These are phyloP conservation scores for Phrynocephalus forsythii DNA, from an alignment of 2,797 vertebrate genomes.

Conservation along the genomic window DNA sequence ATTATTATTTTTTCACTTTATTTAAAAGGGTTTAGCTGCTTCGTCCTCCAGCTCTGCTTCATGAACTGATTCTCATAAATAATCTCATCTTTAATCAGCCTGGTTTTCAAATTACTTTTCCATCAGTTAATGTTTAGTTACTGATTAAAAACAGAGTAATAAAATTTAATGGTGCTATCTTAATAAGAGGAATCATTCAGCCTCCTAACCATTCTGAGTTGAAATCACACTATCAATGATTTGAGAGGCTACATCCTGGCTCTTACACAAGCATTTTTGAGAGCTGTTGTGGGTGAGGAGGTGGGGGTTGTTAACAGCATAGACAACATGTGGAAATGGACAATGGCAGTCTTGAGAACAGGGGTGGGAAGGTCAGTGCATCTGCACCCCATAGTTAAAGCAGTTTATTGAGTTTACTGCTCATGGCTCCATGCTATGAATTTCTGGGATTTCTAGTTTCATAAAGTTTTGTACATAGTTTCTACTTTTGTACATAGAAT, in stretches of 20 bases:
- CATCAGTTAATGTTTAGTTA: slow-evolving; percentile 60
- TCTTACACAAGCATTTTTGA: not conserved
- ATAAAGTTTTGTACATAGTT: too few relatives aligned
- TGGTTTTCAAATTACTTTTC: slow-evolving; percentile 22
- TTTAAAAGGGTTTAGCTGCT: slow-evolving; percentile 30
- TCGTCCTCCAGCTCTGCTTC: slow-evolving; percentile 20
- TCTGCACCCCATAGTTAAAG: too few relatives aligned
- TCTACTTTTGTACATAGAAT: too few relatives aligned
- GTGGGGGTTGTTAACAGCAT: not conserved
- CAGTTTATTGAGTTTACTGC: too few relatives aligned
- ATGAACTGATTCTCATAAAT: slow-evolving; percentile 32
- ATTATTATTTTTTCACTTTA: not conserved
- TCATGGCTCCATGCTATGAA: too few relatives aligned
- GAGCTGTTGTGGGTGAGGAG: not conserved
- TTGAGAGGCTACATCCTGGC: slow-evolving; percentile 19
- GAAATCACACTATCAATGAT: slow-evolving; percentile 24
- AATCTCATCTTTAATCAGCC: slow-evolving; percentile 47
- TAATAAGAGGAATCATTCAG: slow-evolving; percentile 43
- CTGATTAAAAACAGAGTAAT: slow-evolving; percentile 53
- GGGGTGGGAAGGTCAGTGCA: not conserved
- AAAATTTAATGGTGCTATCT: slow-evolving; percentile 57
- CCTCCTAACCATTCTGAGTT: slow-evolving; percentile 42
- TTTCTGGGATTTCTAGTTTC: too few relatives aligned
- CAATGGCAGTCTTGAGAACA: not conserved
- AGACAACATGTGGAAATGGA: not conserved